Percentiles rank a stretch among this genome's conserved stretches.
These are phyloP conservation scores for Drosophila obscura DNA, from an alignment of 1,140 invertebrate species.

Conservation along the genomic window DNA sequence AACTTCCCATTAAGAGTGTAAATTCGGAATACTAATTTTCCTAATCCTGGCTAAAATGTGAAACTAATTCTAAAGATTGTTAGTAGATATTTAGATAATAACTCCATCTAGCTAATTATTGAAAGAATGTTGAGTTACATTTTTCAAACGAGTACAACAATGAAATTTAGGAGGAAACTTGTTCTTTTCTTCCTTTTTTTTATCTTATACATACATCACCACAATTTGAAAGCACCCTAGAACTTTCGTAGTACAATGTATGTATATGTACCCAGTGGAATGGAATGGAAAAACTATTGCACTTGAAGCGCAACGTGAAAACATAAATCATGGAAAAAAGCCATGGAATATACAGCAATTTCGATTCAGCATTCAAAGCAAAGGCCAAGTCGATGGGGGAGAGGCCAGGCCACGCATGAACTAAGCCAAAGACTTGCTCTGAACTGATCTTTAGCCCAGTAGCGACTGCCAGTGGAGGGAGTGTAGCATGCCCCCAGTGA, in stretches of 20 bases:
- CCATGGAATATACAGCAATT: conserved; percentile 18
- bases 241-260: too few species aligned
- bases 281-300: conserved; percentile 41
- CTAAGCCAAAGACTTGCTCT: conserved; percentile 18
- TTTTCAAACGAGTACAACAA: too few species aligned
- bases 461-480: conserved; percentile 44
- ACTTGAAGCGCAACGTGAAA: conserved; percentile 62
- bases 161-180: too few species aligned
- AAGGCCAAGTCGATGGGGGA: conserved; percentile 32
- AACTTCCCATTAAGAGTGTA: too few species aligned
- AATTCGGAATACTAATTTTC: too few species aligned
- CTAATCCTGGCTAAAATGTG: too few species aligned
- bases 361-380: conserved; percentile 33
- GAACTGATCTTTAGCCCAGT: conserved; percentile 64
- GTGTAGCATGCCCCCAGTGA: conserved; percentile 30
- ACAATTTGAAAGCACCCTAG: background rate
- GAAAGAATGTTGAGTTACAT: too few species aligned
- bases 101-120: too few species aligned
- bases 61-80: too few species aligned
- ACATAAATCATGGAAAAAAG: conserved; percentile 72
- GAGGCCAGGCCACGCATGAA: conserved; percentile 44
- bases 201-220: background rate
- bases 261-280: background rate
- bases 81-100: too few species aligned
- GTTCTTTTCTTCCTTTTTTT: too few species aligned